phyloP scores from a whole-genome alignment of 1,140 invertebrate genomes.

The Danaus plexippus region DNA sequence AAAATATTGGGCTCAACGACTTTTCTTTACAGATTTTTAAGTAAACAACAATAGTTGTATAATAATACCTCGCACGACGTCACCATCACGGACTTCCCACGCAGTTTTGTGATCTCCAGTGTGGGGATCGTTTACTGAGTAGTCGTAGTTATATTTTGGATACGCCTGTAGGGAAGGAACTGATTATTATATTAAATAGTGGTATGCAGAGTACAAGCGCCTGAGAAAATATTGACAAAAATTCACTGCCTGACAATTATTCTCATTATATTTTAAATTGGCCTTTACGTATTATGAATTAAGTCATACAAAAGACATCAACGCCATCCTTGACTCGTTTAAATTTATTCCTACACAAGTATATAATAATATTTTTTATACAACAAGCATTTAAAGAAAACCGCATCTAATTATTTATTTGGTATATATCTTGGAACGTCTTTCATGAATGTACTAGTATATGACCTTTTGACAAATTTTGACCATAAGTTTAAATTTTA shows the following conservation, averaged over 20 bases:
- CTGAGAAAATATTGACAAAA: too few relatives aligned
- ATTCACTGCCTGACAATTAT: too few relatives aligned
- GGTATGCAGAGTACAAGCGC: background rate
- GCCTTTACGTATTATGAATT: background rate
- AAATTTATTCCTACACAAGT: too few relatives aligned
- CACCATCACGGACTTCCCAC: slow-evolving; percentile 71
- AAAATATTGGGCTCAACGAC: too few relatives aligned
- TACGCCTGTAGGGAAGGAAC: slow-evolving; percentile 40
- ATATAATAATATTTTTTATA: slow-evolving; percentile 1
- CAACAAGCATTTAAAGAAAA: slow-evolving; percentile 1
- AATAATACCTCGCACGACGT: slow-evolving; percentile 64
- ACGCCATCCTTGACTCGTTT: background rate
- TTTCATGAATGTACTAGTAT: too few relatives aligned
- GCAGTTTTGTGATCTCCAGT: slow-evolving; percentile 70
- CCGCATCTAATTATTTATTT: too few relatives aligned
- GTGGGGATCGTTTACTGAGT: slow-evolving; percentile 65
- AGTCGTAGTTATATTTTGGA: slow-evolving; percentile 59
- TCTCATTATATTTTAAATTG: too few relatives aligned
- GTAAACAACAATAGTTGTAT: background rate
- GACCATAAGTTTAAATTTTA: too few relatives aligned
- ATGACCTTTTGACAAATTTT: too few relatives aligned
- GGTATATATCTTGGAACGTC: too few relatives aligned
- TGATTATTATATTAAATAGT: background rate
- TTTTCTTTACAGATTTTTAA: too few relatives aligned
- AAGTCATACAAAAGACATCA: slow-evolving; percentile 5